Evolutionary conservation across 2,888 invertebrate species (phyloP), one percentile per base, ranked within the genome.

Genomic region (Panzeria rudis): DNA sequence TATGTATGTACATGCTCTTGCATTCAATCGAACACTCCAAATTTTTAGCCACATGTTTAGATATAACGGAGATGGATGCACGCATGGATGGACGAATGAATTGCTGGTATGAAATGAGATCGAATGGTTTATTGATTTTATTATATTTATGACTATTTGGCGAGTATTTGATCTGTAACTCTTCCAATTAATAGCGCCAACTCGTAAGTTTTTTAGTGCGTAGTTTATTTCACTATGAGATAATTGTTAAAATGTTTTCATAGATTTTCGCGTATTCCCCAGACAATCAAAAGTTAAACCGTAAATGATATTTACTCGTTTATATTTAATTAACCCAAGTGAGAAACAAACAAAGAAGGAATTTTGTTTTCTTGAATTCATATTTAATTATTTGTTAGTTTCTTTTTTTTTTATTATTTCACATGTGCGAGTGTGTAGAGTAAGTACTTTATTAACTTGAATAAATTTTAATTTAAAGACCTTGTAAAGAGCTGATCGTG

Each of bases 1-100:
- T 29, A 2, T 4, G 3, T 4, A 5, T 29, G 29, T 4, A 29
- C 29, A 38, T n/a, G 20, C 17, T 29, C 29, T n/a, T n/a, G n/a
- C 41, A 41, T 35, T 35, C 5, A 17, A 8, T 13, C 41, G 8
- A 20, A 47, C 6, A 61, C 15, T 32, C 1, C 15, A 64, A 64
- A 29, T 78, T 29, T 59, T 52, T 62, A 15, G n/a, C 41, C 69
- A 62, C n/a, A 61, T 69, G 78, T 69, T 69, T 13, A 38, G 38
- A 78, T 69, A 41, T 52, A 71, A 62, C 62, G 52, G 61, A 29
- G 64, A 64, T 80, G 72, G 64, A 64, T 64, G 56, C 64, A 72
- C 23, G 64, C 72, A 72, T 80, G 72, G 38, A 80, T 56, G 80
- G 50, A 50, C 73, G 80, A 80, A 73, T 80, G 80, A 72, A 66